Evolutionary conservation across 2,888 invertebrate genomes (phyloP), one percentile per base, ranked within the genome.

Genomic region (Acanthococcus lagerstroemiae): DNA sequence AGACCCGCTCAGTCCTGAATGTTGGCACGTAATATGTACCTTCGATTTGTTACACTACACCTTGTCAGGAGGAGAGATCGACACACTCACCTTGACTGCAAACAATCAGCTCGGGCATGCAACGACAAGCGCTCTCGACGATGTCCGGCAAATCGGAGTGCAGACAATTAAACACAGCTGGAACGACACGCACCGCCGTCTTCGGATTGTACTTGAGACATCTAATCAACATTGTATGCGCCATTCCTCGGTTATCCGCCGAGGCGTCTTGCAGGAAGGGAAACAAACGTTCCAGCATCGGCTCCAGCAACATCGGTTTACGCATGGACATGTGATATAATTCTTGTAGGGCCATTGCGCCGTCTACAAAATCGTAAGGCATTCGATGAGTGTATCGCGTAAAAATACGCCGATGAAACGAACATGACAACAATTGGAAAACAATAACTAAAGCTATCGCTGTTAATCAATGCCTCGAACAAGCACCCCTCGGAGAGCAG

Each of bases 81-180:
- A 25, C 67, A 19, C 9, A 68, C 67, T 72, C 72, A 80, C 80
- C 81, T 79, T 90, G 91, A 79, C 89, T 82, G 69, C 91, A 85
- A 12, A 90, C 80, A 61, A 88, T 81, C 69, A 94, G 84, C 72
- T 93, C 93, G 0, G 92, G 86, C 56, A 95, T 79, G 74, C 85
- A 84, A 70, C 90, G 90, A 54, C 95, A 80, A 26, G 88, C 86
- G 0, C 87, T 84, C 70, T 83, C 82, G 0, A 89, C 84, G 45
- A 95, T 82, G 69, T 90, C 90, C 0, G 89, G 85, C 74, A 89
- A 85, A 50, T 82, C 80, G 68, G 86, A 87, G 71, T 90, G 86
- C 66, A 95, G 79, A 74, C 93, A 91, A 71, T 88, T 84, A 66
- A 93, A 80, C 73, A 90, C 86, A 0, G 87, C 84, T 50, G 87